These are phyloP conservation scores for Iguana delicatissima DNA, from an alignment of 2,797 vertebrate genomes.

Conservation along the genomic window DNA sequence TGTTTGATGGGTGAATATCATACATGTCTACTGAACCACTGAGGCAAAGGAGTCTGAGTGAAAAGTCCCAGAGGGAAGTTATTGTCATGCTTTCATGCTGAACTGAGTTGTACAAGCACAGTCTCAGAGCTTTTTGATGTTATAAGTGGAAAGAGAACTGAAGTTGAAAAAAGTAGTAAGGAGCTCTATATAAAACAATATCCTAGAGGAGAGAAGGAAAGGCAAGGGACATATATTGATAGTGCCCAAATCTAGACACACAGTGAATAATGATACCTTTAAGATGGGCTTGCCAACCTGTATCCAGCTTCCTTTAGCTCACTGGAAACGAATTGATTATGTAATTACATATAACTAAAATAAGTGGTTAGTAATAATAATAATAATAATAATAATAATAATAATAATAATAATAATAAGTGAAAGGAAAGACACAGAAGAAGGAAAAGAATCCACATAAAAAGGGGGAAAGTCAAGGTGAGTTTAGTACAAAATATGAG, in stretches of 20 bases:
- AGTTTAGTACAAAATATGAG: no score
- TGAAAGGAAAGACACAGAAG: no score
- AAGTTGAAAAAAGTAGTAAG: conserved; percentile 4
- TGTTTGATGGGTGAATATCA: conserved; percentile 33
- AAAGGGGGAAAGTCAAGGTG: no score
- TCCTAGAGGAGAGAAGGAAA: conserved; percentile 61
- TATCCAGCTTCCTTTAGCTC: background rate
- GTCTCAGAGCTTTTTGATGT: conserved; percentile 32
- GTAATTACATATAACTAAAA: background rate
- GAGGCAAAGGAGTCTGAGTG: conserved; percentile 16
- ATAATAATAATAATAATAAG: no score
- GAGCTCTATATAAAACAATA: conserved; percentile 15
- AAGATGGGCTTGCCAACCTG: background rate
- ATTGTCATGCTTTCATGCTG: conserved; percentile 8
- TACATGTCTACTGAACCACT: conserved; percentile 25
- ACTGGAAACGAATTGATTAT: background rate
- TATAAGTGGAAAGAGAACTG: conserved; percentile 22
- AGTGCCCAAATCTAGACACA: conserved; percentile 41
- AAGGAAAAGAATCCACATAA: no score
- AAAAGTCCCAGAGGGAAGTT: background rate
- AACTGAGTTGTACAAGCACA: conserved; percentile 14
- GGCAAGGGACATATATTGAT: conserved; percentile 11
- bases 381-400: no score
- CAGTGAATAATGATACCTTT: background rate
- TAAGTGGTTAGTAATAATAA: background rate